Percentiles rank a stretch among this genome's conserved stretches.
Conservation (phyloP, 2,888 invertebrate genomes). For the Ischnus inquisitorius region DNA sequence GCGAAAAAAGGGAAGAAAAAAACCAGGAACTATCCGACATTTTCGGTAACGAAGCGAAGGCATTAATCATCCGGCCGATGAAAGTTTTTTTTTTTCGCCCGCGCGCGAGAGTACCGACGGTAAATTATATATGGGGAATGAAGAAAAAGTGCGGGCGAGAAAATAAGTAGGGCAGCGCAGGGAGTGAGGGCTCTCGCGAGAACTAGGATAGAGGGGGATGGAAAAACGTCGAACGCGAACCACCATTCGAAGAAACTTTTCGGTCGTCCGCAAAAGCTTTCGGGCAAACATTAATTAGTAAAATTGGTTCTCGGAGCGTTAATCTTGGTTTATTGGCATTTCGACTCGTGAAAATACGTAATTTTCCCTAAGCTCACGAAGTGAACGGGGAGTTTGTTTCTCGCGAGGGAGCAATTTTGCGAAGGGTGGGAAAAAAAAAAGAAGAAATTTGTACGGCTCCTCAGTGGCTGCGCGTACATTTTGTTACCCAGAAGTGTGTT, state of each 20-base stretch:
- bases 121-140: slow-evolving; percentile 21
- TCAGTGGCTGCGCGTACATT: neutral
- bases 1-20: slow-evolving; percentile 48
- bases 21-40: slow-evolving; percentile 49
- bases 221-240: slow-evolving; percentile 50
- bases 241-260: slow-evolving; percentile 59
- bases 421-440: neutral
- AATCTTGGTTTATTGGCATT: slow-evolving; percentile 65
- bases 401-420: slow-evolving; percentile 26
- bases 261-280: slow-evolving; percentile 51
- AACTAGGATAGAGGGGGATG: slow-evolving; percentile 28
- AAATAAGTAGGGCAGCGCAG: slow-evolving; percentile 52
- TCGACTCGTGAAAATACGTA: slow-evolving; percentile 63
- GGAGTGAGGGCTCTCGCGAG: neutral
- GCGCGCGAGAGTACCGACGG: slow-evolving; percentile 39
- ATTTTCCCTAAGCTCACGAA: slow-evolving; percentile 55
- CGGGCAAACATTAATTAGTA: slow-evolving; percentile 71
- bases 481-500: slow-evolving; percentile 4
- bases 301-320: slow-evolving; percentile 68
- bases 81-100: slow-evolving; percentile 66
- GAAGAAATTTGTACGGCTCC: neutral
- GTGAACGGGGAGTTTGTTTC: slow-evolving; percentile 39
- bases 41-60: slow-evolving; percentile 65
- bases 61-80: slow-evolving; percentile 67
- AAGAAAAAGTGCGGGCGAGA: slow-evolving; percentile 42